Conservation (phyloP, 2,797 vertebrate species). For the Coluber constrictor region DNA sequence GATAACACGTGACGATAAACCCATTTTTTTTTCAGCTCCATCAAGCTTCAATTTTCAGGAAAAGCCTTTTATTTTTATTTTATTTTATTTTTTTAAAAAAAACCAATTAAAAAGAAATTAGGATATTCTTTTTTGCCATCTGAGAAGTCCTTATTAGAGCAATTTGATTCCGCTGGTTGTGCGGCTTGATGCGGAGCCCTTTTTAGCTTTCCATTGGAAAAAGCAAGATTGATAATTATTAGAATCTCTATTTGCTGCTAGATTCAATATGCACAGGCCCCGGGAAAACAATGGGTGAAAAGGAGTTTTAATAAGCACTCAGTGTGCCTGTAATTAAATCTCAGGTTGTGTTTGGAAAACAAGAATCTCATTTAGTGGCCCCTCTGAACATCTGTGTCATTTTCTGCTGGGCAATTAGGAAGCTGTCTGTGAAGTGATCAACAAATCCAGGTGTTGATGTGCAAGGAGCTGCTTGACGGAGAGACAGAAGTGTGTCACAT, state of each 20-base stretch:
- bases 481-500: background rate
- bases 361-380: constrained; percentile 71
- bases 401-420: background rate
- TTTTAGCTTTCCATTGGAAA: background rate
- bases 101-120: too few species aligned
- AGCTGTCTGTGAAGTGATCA: background rate
- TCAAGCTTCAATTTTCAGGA: too few species aligned
- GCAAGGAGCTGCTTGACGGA: background rate
- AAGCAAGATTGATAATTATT: background rate
- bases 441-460: background rate
- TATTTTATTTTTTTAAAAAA: too few species aligned
- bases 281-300: constrained; percentile 72
- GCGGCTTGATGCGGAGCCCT: background rate
- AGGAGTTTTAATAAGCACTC: constrained; percentile 76
- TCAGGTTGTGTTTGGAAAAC: constrained; percentile 76
- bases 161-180: background rate
- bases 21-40: too few species aligned
- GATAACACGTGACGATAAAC: too few species aligned
- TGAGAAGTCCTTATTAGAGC: background rate
- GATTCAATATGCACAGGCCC: constrained; percentile 66
- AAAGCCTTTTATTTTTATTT: too few species aligned
- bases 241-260: constrained; percentile 28
- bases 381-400: constrained; percentile 19
- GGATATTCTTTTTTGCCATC: background rate
- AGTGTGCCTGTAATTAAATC: constrained; percentile 76